Evolutionary conservation across 2,113 vertebrate genomes (phyloP).

Genomic region (Malurus melanocephalus): DNA sequence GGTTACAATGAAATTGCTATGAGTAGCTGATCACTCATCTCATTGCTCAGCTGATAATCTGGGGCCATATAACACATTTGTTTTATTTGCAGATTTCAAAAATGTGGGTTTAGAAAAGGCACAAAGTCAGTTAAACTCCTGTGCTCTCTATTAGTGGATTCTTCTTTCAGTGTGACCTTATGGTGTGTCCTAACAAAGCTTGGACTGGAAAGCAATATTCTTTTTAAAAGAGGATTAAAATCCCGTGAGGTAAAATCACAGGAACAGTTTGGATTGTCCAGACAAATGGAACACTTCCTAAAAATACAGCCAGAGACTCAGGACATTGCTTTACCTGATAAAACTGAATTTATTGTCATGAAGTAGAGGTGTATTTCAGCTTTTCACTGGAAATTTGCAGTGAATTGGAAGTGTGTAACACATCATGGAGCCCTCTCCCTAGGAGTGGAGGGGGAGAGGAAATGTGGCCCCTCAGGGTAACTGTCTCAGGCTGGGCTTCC

Average conservation of each 20-base stretch:
- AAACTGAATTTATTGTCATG: not conserved
- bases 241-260: not conserved
- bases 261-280: not conserved
- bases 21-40: not conserved
- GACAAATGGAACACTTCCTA: not conserved
- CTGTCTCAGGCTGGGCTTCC: not conserved
- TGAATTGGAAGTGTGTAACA: not conserved
- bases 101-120: not conserved
- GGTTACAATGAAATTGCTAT: accelerated
- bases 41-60: not conserved
- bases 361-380: not conserved
- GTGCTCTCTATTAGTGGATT: not conserved
- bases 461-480: accelerated
- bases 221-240: not conserved
- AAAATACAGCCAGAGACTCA: not conserved
- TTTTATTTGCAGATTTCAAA: not conserved
- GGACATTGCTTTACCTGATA: accelerated
- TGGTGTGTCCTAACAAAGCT: not conserved
- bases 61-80: not conserved
- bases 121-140: not conserved
- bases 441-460: not conserved
- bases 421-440: accelerated
- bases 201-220: not conserved
- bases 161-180: not conserved
- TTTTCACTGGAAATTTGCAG: accelerated